Conservation (phyloP, 1,140 invertebrate species). For the Leptinotarsa undecemlineata region DNA sequence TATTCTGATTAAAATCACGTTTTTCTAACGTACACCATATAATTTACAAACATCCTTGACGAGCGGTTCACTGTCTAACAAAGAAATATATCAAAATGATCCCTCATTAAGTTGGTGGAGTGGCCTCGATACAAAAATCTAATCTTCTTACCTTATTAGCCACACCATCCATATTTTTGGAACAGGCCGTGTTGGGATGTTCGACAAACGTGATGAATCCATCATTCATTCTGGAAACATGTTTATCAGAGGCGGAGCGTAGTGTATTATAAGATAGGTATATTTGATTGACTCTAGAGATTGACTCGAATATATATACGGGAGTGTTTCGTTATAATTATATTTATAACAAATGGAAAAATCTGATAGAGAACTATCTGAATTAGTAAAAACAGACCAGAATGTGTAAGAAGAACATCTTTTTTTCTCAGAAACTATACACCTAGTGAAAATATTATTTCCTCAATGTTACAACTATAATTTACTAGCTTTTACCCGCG, state of each 20-base stretch:
- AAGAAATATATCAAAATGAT: constrained; percentile 5
- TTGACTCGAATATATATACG: too few relatives aligned
- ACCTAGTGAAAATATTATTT: too few relatives aligned
- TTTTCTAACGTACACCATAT: constrained; percentile 5
- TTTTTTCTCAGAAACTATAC: too few relatives aligned
- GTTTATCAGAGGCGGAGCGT: not conserved
- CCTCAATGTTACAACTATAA: too few relatives aligned
- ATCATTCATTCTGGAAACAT: not conserved
- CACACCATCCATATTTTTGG: not conserved
- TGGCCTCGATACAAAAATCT: not conserved
- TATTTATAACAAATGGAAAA: too few relatives aligned
- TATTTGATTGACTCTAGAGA: too few relatives aligned
- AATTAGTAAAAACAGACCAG: too few relatives aligned
- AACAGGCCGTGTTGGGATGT: not conserved
- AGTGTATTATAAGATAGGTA: not conserved
- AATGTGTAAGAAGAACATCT: too few relatives aligned
- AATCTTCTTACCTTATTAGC: constrained; percentile 8
- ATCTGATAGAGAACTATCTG: too few relatives aligned
- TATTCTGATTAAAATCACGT: not conserved
- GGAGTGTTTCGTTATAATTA: too few relatives aligned
- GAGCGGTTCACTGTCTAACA: constrained; percentile 2
- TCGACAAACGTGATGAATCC: constrained; percentile 3
- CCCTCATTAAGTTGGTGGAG: not conserved
- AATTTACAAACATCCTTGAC: constrained; percentile 2
- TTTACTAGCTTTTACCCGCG: too few relatives aligned